Base-by-base conservation (phyloP, 2,888 invertebrate species). In the Acrocera orbiculus region DNA sequence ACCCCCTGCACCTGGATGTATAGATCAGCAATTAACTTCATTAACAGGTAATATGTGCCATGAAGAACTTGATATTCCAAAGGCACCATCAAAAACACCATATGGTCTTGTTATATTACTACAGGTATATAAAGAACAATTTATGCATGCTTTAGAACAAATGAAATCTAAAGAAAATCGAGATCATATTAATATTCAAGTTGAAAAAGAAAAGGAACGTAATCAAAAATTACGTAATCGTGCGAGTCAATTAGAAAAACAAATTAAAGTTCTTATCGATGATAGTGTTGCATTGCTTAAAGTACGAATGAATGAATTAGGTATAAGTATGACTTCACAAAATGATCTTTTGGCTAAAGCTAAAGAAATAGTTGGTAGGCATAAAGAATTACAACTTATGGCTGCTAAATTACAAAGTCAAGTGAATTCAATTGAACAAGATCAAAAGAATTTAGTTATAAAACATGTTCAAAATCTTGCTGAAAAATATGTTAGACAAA, bases 361-460 rank as follows among this genome's bases (percentile, higher is more conserved):
- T 33, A 86, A 85, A 54, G 85, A 89, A 62, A 93, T 93, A 47
- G 90, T 93, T 19, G 74, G 85, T 35, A 67, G 85, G 17, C 92
- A 93, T 56, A 90, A 89, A 56, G 89, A 92, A 52, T 62, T 92
- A 37, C 90, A 92, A 60, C 77, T 79, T 40, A 80, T 86, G 61
- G 86, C 83, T 2, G 78, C 78, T 51, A 79, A 79, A 54, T 65
- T 93, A 39, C 86, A 92, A 54, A 71, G 73, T 20, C 85, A 86
- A 66, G 85, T 89, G 39, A 62, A 61, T 27, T 55, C 57, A 9
- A 53, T 55, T 20, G 86, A 87, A 58, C 69, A 71, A 42, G 81
- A 83, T 50, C 81, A 86, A 55, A 71, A 73, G 33, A 66, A 69
- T 47, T 61, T 81, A 32, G 70, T 81, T 4, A 69, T 72, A 46